phyloP scores from a whole-genome alignment of 2,113 vertebrate genomes.

The Phycodurus eques region DNA sequence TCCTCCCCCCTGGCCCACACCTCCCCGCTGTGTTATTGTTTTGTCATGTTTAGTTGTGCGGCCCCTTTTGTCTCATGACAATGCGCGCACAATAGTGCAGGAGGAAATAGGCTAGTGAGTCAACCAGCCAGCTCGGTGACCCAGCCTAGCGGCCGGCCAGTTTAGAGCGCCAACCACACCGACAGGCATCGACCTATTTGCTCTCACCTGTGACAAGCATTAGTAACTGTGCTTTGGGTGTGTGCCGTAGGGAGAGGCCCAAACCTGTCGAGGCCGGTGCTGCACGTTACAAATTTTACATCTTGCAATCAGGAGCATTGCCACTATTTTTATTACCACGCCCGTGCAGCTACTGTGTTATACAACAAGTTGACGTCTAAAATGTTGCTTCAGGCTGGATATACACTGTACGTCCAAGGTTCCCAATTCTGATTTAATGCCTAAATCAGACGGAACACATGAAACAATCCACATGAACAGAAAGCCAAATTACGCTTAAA shows the following conservation, averaged over 20 bases:
- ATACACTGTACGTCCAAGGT: neutral
- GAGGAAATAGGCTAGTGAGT: conserved; percentile 17
- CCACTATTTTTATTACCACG: conserved; percentile 6
- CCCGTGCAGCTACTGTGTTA: conserved; percentile 2
- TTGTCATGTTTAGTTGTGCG: conserved; percentile 67
- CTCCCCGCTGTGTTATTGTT: conserved; percentile 72
- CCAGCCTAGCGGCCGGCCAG: conserved; percentile 18
- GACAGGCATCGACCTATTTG: conserved; percentile 20
- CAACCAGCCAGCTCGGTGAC: conserved; percentile 6
- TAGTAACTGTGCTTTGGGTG: conserved; percentile 17
- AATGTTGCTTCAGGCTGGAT: neutral
- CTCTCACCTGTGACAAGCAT: conserved; percentile 46
- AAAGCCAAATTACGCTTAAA: too few relatives aligned
- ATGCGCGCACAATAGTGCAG: conserved; percentile 52
- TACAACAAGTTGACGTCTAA: neutral
- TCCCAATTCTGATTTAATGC: neutral
- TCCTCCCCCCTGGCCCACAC: conserved; percentile 33
- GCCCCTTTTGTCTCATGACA: conserved; percentile 70
- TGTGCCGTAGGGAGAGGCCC: conserved; percentile 35
- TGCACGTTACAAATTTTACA: neutral
- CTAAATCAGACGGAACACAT: neutral
- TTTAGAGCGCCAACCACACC: conserved; percentile 9
- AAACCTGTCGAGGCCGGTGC: conserved; percentile 18
- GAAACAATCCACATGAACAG: too few relatives aligned
- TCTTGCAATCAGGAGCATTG: conserved; percentile 4